Conservation (phyloP, 2,888 invertebrate genomes). For the Mamestra brassicae region DNA sequence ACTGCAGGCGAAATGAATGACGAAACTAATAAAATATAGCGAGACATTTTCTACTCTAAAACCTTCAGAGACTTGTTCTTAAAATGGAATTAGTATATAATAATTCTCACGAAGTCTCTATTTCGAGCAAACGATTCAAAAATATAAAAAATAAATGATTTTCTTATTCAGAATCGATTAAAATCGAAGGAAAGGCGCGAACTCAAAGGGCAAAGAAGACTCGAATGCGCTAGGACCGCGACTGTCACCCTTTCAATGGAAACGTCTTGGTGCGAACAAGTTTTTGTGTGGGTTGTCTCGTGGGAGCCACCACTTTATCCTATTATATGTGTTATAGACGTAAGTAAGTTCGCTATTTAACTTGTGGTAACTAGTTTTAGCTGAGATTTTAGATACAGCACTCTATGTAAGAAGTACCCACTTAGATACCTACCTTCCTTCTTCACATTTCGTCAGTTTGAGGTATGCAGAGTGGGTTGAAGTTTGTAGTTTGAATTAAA, state of each 20-base stretch:
- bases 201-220: slow-evolving; percentile 59
- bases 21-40: slow-evolving; percentile 1
- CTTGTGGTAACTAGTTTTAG: slow-evolving; percentile 65
- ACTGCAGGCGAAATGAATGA: background rate
- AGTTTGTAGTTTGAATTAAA: slow-evolving; percentile 6
- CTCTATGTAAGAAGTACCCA: background rate
- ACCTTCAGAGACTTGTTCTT: background rate
- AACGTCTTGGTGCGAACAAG: slow-evolving; percentile 74
- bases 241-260: slow-evolving; percentile 70
- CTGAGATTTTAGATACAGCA: slow-evolving; percentile 50
- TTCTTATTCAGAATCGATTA: slow-evolving; percentile 44
- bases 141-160: slow-evolving; percentile 21
- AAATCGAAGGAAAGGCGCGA: slow-evolving; percentile 50
- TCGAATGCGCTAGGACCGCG: slow-evolving; percentile 57
- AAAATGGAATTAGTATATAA: slow-evolving; percentile 10
- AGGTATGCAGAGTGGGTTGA: slow-evolving; percentile 13
- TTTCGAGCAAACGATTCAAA: background rate
- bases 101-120: slow-evolving; percentile 10
- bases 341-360: slow-evolving; percentile 55
- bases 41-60: slow-evolving; percentile 4
- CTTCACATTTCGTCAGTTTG: slow-evolving; percentile 32
- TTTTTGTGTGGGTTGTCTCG: slow-evolving; percentile 78
- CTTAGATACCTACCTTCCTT: slow-evolving; percentile 15
- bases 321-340: slow-evolving; percentile 71
- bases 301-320: slow-evolving; percentile 75